Evolutionary conservation across 2,888 invertebrate species (phyloP).

Genomic region (Ditula angustiorana): DNA sequence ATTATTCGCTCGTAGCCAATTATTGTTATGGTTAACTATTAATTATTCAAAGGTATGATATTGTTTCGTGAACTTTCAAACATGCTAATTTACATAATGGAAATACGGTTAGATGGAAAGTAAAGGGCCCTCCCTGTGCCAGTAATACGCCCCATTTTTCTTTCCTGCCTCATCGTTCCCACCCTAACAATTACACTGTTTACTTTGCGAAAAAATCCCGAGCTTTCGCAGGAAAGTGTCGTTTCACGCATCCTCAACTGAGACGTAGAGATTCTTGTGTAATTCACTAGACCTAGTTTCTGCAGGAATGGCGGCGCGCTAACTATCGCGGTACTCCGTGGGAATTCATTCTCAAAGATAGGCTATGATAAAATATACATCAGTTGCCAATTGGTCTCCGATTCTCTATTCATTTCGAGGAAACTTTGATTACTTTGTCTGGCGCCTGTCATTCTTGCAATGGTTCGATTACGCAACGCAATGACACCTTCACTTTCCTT

Average conservation of each 20-base stretch:
- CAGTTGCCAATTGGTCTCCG: constrained; percentile 2
- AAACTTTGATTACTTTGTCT: constrained; percentile 28
- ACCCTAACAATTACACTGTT: constrained; percentile 19
- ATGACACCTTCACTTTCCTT: constrained; percentile 40
- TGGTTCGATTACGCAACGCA: constrained; percentile 25
- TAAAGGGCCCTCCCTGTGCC: neutral
- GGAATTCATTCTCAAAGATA: constrained; percentile 64
- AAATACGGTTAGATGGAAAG: neutral
- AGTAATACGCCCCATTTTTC: constrained; percentile 13
- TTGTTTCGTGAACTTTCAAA: neutral
- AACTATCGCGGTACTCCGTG: constrained; percentile 53
- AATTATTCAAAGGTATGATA: neutral
- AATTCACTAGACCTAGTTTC: constrained; percentile 50
- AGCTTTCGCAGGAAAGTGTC: constrained; percentile 35
- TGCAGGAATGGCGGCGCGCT: constrained; percentile 45
- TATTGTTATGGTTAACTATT: neutral
- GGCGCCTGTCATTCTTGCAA: constrained; percentile 16
- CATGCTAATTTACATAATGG: neutral
- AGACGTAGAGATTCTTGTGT: constrained; percentile 49
- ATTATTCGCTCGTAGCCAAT: neutral
- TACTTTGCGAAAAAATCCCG: constrained; percentile 24
- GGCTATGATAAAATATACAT: constrained; percentile 52
- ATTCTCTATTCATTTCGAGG: constrained; percentile 12
- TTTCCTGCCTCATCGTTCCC: constrained; percentile 5
- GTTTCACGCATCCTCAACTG: constrained; percentile 46